A percentile compares a stretch with the other conserved stretches of the same genome.
phyloP scores from a whole-genome alignment of 2,797 vertebrate species.

The Cyprinodon diabolis region DNA sequence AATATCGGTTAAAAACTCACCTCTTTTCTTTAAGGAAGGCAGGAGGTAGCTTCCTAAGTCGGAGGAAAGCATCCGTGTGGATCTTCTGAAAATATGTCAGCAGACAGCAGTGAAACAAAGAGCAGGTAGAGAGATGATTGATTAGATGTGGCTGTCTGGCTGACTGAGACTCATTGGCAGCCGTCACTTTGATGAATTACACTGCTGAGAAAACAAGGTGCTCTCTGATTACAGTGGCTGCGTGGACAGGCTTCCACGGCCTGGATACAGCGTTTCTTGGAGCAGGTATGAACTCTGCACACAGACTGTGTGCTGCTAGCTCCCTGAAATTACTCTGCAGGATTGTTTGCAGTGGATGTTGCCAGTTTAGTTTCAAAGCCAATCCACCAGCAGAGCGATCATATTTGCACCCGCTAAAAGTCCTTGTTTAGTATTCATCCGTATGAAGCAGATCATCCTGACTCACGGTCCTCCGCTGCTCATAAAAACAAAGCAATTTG shows the following conservation, averaged over 20 bases:
- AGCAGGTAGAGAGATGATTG: slow-evolving; percentile 74
- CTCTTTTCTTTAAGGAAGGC: too few relatives aligned
- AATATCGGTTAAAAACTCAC: not conserved
- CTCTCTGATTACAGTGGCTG: slow-evolving; percentile 69
- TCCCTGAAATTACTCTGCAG: slow-evolving; percentile 16
- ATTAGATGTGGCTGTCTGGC: slow-evolving; percentile 64
- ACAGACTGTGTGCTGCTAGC: slow-evolving; percentile 6
- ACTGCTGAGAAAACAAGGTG: slow-evolving; percentile 64
- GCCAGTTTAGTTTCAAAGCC: slow-evolving; percentile 45
- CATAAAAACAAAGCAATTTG: slow-evolving; percentile 52
- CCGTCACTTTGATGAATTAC: slow-evolving; percentile 77
- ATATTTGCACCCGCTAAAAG: slow-evolving; percentile 4
- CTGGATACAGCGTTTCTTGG: slow-evolving; percentile 14
- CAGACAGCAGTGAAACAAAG: slow-evolving; percentile 49
- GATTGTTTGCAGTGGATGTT: slow-evolving; percentile 22
- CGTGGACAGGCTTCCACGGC: slow-evolving; percentile 13
- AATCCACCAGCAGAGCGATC: slow-evolving; percentile 25
- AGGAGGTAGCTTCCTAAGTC: not conserved
- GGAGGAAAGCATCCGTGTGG: slow-evolving; percentile 11
- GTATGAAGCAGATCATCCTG: slow-evolving; percentile 32
- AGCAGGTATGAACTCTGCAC: slow-evolving; percentile 13
- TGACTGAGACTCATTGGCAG: slow-evolving; percentile 75
- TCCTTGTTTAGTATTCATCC: slow-evolving; percentile 53
- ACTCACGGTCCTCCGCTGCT: slow-evolving; percentile 54
- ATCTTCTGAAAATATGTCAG: slow-evolving; percentile 12